Percentiles rank a stretch among this genome's conserved stretches.
Evolutionary conservation across 1,140 invertebrate genomes (phyloP).

Genomic region (Macrosteles quadrilineatus): DNA sequence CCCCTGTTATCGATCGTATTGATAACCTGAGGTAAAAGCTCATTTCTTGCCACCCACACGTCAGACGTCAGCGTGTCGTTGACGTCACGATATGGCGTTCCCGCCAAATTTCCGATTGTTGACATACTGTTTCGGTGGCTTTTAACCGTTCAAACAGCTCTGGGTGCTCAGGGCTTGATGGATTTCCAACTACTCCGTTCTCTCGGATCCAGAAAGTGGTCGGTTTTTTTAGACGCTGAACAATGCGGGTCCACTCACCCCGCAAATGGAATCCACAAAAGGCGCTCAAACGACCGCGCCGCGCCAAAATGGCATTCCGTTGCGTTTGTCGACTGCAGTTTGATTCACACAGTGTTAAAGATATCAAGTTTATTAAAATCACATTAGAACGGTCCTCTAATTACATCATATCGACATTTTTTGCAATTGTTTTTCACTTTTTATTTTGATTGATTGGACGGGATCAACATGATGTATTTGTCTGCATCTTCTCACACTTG

Average conservation of each 20-base stretch:
- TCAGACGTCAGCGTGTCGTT: no score
- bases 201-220: neutral
- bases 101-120: conserved; percentile 4
- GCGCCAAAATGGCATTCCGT: neutral
- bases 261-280: conserved; percentile 1
- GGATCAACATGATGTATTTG: no score
- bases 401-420: no score
- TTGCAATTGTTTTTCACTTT: no score
- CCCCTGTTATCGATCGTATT: no score
- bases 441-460: no score
- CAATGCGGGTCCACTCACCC: neutral
- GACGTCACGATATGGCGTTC: neutral
- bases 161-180: neutral
- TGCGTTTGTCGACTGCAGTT: neutral
- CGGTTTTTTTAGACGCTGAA: conserved; percentile 8
- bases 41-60: no score
- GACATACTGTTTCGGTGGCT: conserved; percentile 8
- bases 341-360: no score
- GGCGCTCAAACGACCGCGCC: neutral
- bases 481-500: no score
- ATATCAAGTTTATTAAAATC: no score
- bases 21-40: no score
- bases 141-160: conserved; percentile 18
- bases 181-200: neutral
- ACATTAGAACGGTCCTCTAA: no score